phyloP scores from a whole-genome alignment of 1,140 invertebrate species.

The Zaprionus davidi region DNA sequence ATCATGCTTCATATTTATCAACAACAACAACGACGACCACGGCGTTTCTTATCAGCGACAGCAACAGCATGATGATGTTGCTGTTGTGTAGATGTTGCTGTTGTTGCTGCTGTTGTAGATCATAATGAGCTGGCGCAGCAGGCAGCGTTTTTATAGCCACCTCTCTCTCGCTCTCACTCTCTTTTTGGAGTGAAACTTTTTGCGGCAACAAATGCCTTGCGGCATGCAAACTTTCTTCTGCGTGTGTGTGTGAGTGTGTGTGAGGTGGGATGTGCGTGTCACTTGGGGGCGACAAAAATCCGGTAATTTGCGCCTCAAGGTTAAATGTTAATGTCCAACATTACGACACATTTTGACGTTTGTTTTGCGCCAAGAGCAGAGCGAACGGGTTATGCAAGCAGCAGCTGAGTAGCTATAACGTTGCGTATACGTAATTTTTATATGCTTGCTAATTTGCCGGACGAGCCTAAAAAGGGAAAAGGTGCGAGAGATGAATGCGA shows the following conservation, averaged over 20 bases:
- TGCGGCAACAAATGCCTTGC: constrained; percentile 40
- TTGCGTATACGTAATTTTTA: constrained; percentile 70
- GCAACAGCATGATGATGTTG: constrained; percentile 14
- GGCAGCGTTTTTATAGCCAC: constrained; percentile 39
- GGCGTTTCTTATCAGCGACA: constrained; percentile 36
- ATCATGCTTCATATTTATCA: constrained; percentile 48
- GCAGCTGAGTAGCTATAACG: constrained; percentile 27
- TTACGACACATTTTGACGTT: constrained; percentile 74
- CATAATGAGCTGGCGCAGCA: constrained; percentile 12
- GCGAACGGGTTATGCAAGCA: constrained; percentile 59
- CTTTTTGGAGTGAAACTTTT: constrained; percentile 29
- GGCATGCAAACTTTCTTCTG: constrained; percentile 44
- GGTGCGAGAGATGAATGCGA: constrained; percentile 12
- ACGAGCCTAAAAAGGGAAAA: neutral
- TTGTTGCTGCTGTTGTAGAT: neutral
- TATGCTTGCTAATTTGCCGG: constrained; percentile 59
- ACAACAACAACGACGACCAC: constrained; percentile 5
- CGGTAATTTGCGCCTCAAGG: constrained; percentile 78
- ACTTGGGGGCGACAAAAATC: constrained; percentile 74
- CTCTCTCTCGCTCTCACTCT: neutral
- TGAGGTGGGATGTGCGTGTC: constrained; percentile 22
- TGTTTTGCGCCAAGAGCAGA: constrained; percentile 35
- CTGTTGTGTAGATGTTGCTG: neutral
- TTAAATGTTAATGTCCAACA: constrained; percentile 80
- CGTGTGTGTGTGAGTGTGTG: constrained; percentile 4